Percentiles rank a stretch among this genome's conserved stretches.
phyloP scores from a whole-genome alignment of 92 coral and sea anemone species.

The Paragorgia papillata region DNA sequence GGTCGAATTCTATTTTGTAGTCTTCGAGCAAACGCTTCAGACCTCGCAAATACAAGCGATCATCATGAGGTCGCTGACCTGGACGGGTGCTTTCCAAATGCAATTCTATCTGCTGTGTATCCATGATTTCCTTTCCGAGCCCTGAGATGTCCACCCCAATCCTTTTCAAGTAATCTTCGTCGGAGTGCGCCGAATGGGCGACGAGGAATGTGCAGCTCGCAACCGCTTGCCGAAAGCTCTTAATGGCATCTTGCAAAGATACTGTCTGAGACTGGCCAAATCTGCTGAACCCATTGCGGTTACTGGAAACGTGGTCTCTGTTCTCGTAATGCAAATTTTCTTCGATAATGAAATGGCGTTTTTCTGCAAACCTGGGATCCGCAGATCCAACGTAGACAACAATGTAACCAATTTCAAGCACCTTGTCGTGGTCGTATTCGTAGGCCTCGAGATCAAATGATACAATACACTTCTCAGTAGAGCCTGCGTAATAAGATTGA shows the following conservation, averaged over 20 bases:
- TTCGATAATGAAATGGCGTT: conserved; percentile 58
- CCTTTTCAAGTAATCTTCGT: conserved; percentile 43
- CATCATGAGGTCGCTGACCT: conserved; percentile 16
- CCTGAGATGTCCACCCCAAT: not conserved
- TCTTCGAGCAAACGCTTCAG: conserved; percentile 54
- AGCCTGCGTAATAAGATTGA: not conserved
- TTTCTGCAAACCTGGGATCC: conserved; percentile 6
- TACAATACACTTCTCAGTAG: conserved; percentile 37
- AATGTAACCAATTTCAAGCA: conserved; percentile 69
- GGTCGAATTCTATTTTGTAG: conserved; percentile 35
- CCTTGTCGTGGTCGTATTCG: conserved; percentile 56
- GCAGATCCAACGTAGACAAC: conserved; percentile 41
- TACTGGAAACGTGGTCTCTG: conserved; percentile 55
- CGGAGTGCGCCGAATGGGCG: conserved; percentile 61
- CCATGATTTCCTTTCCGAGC: conserved; percentile 53
- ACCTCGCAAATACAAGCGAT: conserved; percentile 43
- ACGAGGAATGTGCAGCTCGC: conserved; percentile 54
- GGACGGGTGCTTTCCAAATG: not conserved
- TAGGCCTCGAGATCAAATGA: conserved; percentile 67
- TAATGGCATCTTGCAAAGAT: conserved; percentile 63
- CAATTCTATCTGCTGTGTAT: conserved; percentile 66
- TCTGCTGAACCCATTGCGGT: conserved; percentile 52
- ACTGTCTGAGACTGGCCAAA: conserved; percentile 63
- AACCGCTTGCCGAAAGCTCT: conserved; percentile 46
- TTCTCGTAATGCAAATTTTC: conserved; percentile 51